A percentile compares a stretch with the other conserved stretches of the same genome.
phyloP scores from a whole-genome alignment of 2,888 invertebrate genomes.

The Zaprionus lineosus region DNA sequence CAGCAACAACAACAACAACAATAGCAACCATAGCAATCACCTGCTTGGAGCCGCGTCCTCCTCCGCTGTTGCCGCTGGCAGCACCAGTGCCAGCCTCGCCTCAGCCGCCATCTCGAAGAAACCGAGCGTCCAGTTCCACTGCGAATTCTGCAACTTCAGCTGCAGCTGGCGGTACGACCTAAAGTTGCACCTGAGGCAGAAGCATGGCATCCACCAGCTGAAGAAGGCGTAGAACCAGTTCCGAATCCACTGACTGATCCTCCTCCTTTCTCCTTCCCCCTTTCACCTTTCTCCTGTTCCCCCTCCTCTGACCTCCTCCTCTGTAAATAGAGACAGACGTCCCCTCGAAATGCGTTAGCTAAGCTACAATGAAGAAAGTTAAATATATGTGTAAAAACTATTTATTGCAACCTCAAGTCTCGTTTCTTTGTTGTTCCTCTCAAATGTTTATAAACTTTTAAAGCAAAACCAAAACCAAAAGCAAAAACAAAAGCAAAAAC shows the following conservation, averaged over 20 bases:
- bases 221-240: slow-evolving; percentile 80
- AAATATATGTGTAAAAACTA: slow-evolving; percentile 78
- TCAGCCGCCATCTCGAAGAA: slow-evolving; percentile 66
- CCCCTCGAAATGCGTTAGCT: neutral
- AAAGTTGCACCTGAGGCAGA: slow-evolving; percentile 82
- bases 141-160: slow-evolving; percentile 81
- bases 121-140: slow-evolving; percentile 79
- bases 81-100: slow-evolving; percentile 19
- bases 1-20: slow-evolving; percentile 25
- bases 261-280: neutral
- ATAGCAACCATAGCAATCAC: slow-evolving; percentile 23
- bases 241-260: neutral
- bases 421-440: slow-evolving; percentile 51
- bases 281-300: neutral
- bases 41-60: slow-evolving; percentile 13
- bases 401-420: slow-evolving; percentile 57
- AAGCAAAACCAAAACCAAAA: too few relatives aligned
- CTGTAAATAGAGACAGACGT: neutral
- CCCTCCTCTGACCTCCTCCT: neutral
- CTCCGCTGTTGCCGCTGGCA: too few relatives aligned
- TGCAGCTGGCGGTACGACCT: slow-evolving; percentile 83
- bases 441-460: too few relatives aligned
- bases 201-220: slow-evolving; percentile 82
- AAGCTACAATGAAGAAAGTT: slow-evolving; percentile 44
- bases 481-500: too few relatives aligned